These are phyloP conservation scores for Pleuronectes platessa DNA, from an alignment of 2,113 vertebrate species.

Conservation along the genomic window DNA sequence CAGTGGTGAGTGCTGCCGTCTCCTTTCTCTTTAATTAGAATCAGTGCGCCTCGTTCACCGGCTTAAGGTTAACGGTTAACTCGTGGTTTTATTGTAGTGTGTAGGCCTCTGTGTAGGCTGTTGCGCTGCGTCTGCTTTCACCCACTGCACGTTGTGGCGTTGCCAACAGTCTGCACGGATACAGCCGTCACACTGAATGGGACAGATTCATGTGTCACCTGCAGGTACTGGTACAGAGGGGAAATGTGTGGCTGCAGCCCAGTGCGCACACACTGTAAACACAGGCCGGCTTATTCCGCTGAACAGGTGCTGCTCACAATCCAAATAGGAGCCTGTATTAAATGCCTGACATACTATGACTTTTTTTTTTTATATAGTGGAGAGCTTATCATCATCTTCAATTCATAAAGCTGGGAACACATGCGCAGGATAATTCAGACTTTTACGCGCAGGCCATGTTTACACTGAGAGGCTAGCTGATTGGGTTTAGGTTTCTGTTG, in stretches of 20 bases:
- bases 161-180: constrained; percentile 1
- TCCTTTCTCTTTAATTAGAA: background rate
- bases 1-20: constrained; percentile 57
- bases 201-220: background rate
- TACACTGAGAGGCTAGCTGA: background rate
- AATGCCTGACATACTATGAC: background rate
- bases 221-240: background rate
- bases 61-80: constrained; percentile 37
- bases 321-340: background rate
- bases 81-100: background rate
- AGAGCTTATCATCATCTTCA: background rate
- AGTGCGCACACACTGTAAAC: background rate
- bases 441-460: background rate
- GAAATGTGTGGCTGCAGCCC: background rate
- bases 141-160: background rate
- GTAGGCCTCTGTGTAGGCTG: constrained; percentile 29
- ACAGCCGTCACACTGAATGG: background rate
- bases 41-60: background rate
- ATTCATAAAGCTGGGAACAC: background rate
- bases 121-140: background rate
- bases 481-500: background rate
- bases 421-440: background rate
- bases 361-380: background rate
- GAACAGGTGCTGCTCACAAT: background rate
- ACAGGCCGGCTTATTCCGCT: background rate